Conservation (phyloP, 2,797 vertebrate genomes). For the Champsocephalus gunnari region DNA sequence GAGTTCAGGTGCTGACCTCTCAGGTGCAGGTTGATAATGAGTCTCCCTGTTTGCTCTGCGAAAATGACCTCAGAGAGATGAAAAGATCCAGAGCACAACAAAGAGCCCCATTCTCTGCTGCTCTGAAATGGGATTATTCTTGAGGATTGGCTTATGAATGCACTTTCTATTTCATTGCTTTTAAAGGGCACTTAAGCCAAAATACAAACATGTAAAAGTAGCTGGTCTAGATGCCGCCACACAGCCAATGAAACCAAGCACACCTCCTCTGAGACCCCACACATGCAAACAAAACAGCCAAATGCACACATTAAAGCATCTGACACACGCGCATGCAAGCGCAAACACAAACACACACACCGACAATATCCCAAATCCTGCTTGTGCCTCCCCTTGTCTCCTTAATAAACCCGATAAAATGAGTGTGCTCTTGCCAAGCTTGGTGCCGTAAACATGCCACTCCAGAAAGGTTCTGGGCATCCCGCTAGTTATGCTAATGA, state of each 20-base stretch:
- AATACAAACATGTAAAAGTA: conserved; percentile 86
- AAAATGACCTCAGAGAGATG: conserved; percentile 91
- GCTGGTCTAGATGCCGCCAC: conserved; percentile 67
- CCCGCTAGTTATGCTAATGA: conserved; percentile 98
- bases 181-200: conserved; percentile 86
- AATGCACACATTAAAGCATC: conserved; percentile 64
- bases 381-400: conserved; percentile 86
- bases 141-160: conserved; percentile 84
- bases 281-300: conserved; percentile 82
- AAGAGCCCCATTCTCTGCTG: conserved; percentile 93
- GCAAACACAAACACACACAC: conserved; percentile 69
- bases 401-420: conserved; percentile 92
- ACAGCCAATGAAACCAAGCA: conserved; percentile 63
- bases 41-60: conserved; percentile 91
- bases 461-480: conserved; percentile 92
- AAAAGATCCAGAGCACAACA: conserved; percentile 89
- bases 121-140: conserved; percentile 86
- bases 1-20: conserved; percentile 94
- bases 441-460: conserved; percentile 91
- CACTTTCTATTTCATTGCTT: conserved; percentile 84
- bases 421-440: conserved; percentile 91
- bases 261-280: conserved; percentile 72
- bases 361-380: conserved; percentile 89
- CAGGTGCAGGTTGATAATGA: conserved; percentile 99
- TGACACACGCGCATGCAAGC: conserved; percentile 69